These are phyloP conservation scores for Leptinotarsa rubiginosa DNA, from an alignment of 2,888 invertebrate genomes.

Conservation along the genomic window DNA sequence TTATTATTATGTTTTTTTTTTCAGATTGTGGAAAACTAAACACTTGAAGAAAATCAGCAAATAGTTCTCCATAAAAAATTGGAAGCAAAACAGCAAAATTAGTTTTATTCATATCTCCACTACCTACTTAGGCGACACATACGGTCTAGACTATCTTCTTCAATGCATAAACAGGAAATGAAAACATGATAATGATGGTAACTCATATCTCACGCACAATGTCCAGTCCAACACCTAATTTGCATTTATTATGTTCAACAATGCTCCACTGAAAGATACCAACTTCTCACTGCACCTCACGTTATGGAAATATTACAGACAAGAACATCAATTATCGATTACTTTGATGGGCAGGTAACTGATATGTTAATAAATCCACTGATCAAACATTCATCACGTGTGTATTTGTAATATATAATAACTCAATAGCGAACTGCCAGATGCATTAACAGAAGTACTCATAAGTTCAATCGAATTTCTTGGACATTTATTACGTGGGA, in stretches of 20 bases:
- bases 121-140: not conserved
- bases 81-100: no score
- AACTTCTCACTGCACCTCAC: slow-evolving; percentile 6
- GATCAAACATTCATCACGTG: slow-evolving; percentile 13
- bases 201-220: slow-evolving; percentile 11
- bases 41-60: no score
- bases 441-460: not conserved
- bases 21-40: no score
- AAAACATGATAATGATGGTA: not conserved
- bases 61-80: no score
- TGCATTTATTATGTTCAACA: slow-evolving; percentile 13
- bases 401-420: slow-evolving; percentile 8
- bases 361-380: slow-evolving; percentile 18
- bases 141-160: not conserved
- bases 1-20: no score
- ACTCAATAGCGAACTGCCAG: not conserved
- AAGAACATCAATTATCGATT: slow-evolving; percentile 15
- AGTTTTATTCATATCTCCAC: no score
- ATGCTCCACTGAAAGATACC: slow-evolving; percentile 1
- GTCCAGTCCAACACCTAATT: slow-evolving; percentile 10
- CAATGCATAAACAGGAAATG: not conserved
- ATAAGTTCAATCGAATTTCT: not conserved
- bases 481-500: slow-evolving; percentile 1
- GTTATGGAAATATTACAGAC: slow-evolving; percentile 1
- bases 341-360: slow-evolving; percentile 12